These are phyloP conservation scores for Corythornis leucogaster DNA, from an alignment of 2,797 vertebrate species.

Conservation along the genomic window DNA sequence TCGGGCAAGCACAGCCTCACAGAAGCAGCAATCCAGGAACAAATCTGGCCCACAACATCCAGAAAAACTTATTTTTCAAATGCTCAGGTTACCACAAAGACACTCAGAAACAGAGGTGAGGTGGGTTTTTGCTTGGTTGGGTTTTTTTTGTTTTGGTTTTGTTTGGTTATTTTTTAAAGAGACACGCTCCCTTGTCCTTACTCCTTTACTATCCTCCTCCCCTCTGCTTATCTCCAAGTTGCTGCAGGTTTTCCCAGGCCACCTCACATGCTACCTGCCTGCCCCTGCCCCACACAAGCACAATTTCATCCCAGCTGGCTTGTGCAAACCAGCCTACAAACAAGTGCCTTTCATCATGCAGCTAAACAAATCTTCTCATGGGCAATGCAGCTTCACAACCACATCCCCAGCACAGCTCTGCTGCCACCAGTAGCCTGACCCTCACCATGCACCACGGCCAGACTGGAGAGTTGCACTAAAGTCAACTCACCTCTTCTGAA, in stretches of 20 bases:
- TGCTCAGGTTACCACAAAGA: background rate
- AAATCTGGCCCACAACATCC: background rate
- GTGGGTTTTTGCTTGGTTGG: background rate
- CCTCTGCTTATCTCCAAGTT: background rate
- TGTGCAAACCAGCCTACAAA: background rate
- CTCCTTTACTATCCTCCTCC: background rate
- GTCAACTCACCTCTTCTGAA: background rate
- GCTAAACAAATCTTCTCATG: background rate
- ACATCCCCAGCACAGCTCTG: fast-evolving
- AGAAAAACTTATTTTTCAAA: background rate
- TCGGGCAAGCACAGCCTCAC: background rate
- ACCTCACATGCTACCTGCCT: background rate
- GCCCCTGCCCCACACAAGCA: background rate
- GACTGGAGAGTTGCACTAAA: background rate
- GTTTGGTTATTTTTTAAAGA: background rate
- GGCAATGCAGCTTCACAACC: background rate
- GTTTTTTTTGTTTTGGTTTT: background rate
- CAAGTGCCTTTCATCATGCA: background rate
- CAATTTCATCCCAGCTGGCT: background rate
- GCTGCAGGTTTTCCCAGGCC: background rate
- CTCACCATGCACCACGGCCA: fast-evolving
- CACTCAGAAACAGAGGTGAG: background rate
- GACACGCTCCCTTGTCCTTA: background rate
- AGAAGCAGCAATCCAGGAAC: background rate
- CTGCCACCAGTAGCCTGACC: background rate